Base-by-base conservation (phyloP, 2,888 invertebrate species). In the Holacanthella duospinosa region DNA sequence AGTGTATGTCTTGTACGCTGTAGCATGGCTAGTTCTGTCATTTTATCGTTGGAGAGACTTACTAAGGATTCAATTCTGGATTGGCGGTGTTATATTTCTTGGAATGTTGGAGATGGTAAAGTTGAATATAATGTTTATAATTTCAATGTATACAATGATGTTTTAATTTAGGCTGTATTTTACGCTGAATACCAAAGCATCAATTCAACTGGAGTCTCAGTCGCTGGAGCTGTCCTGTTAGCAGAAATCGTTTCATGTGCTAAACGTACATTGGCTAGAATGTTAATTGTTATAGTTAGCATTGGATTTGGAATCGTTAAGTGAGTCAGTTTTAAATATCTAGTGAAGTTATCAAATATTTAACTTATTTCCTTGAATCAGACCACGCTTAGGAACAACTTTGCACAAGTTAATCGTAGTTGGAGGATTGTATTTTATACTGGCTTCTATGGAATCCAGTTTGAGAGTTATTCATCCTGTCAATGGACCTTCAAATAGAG, bases 251-350 rank as follows among this genome's bases (percentile, higher is more conserved):
- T 94, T 2, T 95, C 94, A 0, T 91, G 92, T 74, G 86, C 87
- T 9, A 96, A 96, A 79, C 80, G 94, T 60, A 89, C 93, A 0
- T 80, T 96, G 69, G 91, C 95, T 0, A 81, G 94, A 69, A 93
- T 95, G 87, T 80, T 96, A 62, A 92, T 95, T 69, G 88, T 96
- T 64, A 93, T 95, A 64, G 94, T 94, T 65, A 92, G 92, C 68
- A 82, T 95, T 57, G 95, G 95, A 57, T 95, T 93, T 79, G 95
- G 95, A 57, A 93, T 95, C 74, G 93, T 94, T 69, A 94, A 93
- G 89, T 89, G 76, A 82, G 85, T 81, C 27, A 43, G 55, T 21
- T n/a, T 21, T 25, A 26, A 4, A 16, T 25, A 29, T n/a, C 16
- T 19, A 64, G 2, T 55, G 55, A 44, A 27, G 53, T 19, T 19